Evolutionary conservation across 2,797 vertebrate species (phyloP).

Genomic region (Fistularia commersonii): DNA sequence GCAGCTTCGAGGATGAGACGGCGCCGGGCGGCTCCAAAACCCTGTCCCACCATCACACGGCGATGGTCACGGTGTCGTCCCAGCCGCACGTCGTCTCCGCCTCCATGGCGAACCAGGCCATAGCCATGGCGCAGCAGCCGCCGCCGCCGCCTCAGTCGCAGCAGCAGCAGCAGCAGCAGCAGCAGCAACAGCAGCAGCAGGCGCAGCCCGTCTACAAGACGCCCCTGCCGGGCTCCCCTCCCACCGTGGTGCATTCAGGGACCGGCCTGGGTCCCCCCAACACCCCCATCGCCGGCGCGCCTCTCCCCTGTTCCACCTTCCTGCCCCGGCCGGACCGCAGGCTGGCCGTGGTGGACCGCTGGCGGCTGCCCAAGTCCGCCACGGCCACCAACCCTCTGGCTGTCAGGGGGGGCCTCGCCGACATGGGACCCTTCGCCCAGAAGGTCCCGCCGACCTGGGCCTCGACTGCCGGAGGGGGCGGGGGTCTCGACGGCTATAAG

Average conservation of each 20-base stretch:
- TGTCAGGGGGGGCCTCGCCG: constrained; percentile 63
- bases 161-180: no score
- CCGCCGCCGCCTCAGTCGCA: constrained; percentile 67
- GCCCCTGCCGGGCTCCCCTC: constrained; percentile 77
- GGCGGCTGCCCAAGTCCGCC: constrained; percentile 80
- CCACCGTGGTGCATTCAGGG: constrained; percentile 76
- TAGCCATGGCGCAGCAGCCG: constrained; percentile 71
- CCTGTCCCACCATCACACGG: constrained; percentile 73
- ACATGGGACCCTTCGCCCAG: constrained; percentile 76
- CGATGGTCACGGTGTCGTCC: constrained; percentile 71
- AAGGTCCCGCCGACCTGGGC: constrained; percentile 78
- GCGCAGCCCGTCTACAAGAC: constrained; percentile 78
- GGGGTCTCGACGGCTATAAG: constrained; percentile 87
- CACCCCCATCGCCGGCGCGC: constrained; percentile 78
- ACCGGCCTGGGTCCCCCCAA: constrained; percentile 78
- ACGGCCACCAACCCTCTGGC: constrained; percentile 72
- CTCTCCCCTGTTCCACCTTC: constrained; percentile 83
- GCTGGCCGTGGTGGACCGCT: constrained; percentile 84
- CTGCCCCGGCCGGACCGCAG: constrained; percentile 82
- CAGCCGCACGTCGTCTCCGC: constrained; percentile 73
- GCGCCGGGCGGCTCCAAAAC: constrained; percentile 70
- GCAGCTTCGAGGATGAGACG: constrained; percentile 87
- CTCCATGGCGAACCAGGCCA: constrained; percentile 66
- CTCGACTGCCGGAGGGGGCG: constrained; percentile 67
- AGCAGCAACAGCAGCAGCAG: constrained; percentile 73